phyloP scores from a whole-genome alignment of 1,140 invertebrate genomes.

The Procambarus virginalis region DNA sequence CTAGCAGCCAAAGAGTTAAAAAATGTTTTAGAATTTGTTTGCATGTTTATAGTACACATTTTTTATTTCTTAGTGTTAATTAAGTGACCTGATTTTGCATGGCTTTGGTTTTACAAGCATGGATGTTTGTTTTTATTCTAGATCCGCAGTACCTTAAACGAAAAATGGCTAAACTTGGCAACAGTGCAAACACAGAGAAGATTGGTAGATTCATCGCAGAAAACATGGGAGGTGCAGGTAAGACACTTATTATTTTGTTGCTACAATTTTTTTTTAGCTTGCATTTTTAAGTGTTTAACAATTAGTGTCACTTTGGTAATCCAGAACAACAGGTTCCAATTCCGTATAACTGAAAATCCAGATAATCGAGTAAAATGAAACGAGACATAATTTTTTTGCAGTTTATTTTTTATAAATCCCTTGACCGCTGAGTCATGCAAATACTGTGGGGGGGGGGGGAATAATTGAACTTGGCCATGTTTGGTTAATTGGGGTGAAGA shows the following conservation, averaged over 20 bases:
- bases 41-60: constrained; percentile 11
- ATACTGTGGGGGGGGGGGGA: no score
- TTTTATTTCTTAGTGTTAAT: background rate
- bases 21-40: background rate
- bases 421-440: no score
- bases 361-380: no score
- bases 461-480: no score
- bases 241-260: background rate
- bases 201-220: constrained; percentile 66
- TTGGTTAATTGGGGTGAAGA: no score
- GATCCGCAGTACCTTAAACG: constrained; percentile 68
- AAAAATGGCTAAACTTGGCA: constrained; percentile 65
- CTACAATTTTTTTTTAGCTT: no score
- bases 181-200: constrained; percentile 60
- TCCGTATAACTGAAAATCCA: no score
- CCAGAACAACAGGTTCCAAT: no score
- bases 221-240: constrained; percentile 56
- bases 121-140: constrained; percentile 49
- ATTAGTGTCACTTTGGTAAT: background rate
- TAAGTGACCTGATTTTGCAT: constrained; percentile 14
- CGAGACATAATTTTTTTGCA: no score
- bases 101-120: constrained; percentile 49
- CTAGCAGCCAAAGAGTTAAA: background rate
- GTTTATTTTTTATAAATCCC: no score
- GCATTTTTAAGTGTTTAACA: background rate